Evolutionary conservation across 2,113 vertebrate genomes (phyloP).

Genomic region (Phyllostomus discolor): DNA sequence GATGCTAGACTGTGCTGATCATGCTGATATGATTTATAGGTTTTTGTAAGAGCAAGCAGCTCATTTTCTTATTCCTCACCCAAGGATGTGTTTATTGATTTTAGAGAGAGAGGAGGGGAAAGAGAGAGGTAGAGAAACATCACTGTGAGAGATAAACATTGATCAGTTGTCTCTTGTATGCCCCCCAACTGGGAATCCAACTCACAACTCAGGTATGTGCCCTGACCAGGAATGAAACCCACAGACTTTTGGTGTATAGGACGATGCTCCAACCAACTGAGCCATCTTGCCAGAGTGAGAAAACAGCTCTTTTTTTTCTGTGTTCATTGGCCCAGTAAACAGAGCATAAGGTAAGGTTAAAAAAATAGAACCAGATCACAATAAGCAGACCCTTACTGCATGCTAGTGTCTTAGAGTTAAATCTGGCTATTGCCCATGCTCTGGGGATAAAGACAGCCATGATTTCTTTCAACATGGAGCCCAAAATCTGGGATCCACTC

Average conservation of each 20-base stretch:
- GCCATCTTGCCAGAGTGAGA: too few species aligned
- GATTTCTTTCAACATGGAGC: not conserved
- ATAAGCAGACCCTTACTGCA: not conserved
- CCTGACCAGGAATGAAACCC: too few species aligned
- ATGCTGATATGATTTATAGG: not conserved
- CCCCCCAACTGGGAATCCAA: too few species aligned
- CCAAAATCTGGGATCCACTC: not conserved
- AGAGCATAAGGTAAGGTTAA: constrained; percentile 6
- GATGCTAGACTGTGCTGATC: not conserved
- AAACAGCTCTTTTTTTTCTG: not conserved
- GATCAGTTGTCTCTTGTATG: too few species aligned
- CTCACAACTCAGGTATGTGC: too few species aligned
- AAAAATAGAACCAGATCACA: constrained; percentile 17
- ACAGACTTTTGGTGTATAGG: too few species aligned
- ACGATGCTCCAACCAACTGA: too few species aligned
- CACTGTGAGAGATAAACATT: too few species aligned
- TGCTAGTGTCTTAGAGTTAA: constrained; percentile 11
- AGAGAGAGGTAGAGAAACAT: too few species aligned
- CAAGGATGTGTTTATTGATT: too few species aligned
- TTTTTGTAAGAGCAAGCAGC: constrained; percentile 19
- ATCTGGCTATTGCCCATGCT: not conserved
- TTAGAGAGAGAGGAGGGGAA: too few species aligned
- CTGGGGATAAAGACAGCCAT: not conserved
- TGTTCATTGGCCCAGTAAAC: constrained; percentile 13
- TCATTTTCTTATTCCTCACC: not conserved